Base-by-base conservation (phyloP, 1,140 invertebrate genomes). In the Drosophila miranda region DNA sequence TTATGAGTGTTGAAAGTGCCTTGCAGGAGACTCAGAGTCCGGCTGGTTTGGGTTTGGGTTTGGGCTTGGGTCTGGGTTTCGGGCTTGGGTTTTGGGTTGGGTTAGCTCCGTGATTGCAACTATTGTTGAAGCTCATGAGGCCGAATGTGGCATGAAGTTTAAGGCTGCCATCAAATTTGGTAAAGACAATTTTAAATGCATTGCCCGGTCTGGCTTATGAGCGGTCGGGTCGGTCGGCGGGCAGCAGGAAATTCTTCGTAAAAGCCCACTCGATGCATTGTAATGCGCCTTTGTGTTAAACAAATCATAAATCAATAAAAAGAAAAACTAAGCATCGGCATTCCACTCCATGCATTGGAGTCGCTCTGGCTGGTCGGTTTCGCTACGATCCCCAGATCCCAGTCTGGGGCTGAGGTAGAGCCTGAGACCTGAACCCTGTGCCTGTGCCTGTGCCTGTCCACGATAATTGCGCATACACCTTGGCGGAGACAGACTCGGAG, bases 261-360 rank as follows among this genome's bases (percentile, higher is more conserved):
- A 75, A 74, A 81, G 59, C 77, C 77, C 77, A 83, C 71, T 71
- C 80, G 54, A 19, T 41, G 53, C 79, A 83, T 78, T 81, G 82
- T 86, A 86, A 86, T 86, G 81, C 70, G 82, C 82, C 82, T 86
- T 86, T 86, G 81, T 87, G 81, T 86, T 86, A 86, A 86, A 86
- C 81, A 86, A 86, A 86, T 86, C 81, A 86, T 86, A 86, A 86
- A 86, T 86, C 81, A 86, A 86, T 86, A 86, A 86, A 86, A 86
- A 78, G 82, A 87, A 86, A 87, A 87, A 86, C 77, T 87, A 86
- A 86, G 82, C 75, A 58, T 55, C 69, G 63, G 82, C 74, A 86
- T 87, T 87, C 81, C 81, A 9, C 26, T 26, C 28, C 62, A 23
- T 63, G 16, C 59, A 26, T 23, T 68, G 64, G 64, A 68, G 64